Conservation (phyloP, 2,113 vertebrate genomes). For the Zingel zingel region DNA sequence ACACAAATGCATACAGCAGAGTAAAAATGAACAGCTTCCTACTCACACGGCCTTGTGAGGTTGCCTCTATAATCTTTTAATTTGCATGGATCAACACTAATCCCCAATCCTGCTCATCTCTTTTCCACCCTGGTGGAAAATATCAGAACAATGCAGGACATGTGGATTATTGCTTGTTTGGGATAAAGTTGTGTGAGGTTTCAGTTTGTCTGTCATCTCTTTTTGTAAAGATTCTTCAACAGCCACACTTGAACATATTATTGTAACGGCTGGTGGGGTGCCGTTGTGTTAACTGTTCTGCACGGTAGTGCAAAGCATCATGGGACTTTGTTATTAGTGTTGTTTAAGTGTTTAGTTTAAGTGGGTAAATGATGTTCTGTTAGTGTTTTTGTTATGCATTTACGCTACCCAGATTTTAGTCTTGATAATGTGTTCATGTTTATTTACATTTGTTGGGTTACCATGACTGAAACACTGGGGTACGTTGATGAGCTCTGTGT, state of each 20-base stretch:
- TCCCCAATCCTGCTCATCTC: slow-evolving; percentile 60
- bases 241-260: background rate
- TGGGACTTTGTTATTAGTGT: too few relatives aligned
- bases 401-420: too few relatives aligned
- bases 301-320: too few relatives aligned
- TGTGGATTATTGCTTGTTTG: slow-evolving; percentile 52
- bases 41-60: slow-evolving; percentile 56
- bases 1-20: background rate
- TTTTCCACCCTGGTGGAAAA: slow-evolving; percentile 66
- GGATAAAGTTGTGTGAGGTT: slow-evolving; percentile 30
- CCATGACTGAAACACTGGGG: too few relatives aligned
- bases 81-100: slow-evolving; percentile 77
- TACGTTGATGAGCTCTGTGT: too few relatives aligned
- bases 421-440: too few relatives aligned
- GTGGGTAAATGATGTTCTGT: too few relatives aligned
- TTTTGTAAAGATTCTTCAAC: background rate
- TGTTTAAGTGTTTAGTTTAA: too few relatives aligned
- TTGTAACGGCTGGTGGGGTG: too few relatives aligned
- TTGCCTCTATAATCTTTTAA: slow-evolving; percentile 72
- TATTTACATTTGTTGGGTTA: too few relatives aligned
- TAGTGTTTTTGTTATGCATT: too few relatives aligned
- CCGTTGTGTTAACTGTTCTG: too few relatives aligned
- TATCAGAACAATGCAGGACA: slow-evolving; percentile 48
- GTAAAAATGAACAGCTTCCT: slow-evolving; percentile 25
- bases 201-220: slow-evolving; percentile 12